These are phyloP conservation scores for Nezara viridula DNA, from an alignment of 2,888 invertebrate species.

Conservation along the genomic window DNA sequence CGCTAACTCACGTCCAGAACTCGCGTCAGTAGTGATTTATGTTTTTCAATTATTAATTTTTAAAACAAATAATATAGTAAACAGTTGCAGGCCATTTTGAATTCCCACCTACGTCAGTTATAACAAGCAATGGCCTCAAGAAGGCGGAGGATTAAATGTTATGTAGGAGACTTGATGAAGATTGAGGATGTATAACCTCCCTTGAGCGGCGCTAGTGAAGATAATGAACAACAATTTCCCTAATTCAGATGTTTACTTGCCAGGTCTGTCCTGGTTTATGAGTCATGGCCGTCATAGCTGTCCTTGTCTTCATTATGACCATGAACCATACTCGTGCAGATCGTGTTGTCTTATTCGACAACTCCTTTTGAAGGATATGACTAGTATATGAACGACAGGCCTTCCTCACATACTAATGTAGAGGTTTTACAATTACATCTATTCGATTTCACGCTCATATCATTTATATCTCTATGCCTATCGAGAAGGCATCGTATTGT, in stretches of 20 bases:
- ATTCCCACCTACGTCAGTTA: neutral
- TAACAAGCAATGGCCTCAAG: neutral
- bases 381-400: too few relatives aligned
- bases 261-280: neutral
- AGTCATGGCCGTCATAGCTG: neutral
- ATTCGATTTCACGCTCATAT: too few relatives aligned
- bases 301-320: neutral
- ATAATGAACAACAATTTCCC: slow-evolving; percentile 40
- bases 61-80: neutral
- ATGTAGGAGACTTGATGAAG: neutral
- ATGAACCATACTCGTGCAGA: neutral
- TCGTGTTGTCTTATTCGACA: neutral
- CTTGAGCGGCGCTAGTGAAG: neutral
- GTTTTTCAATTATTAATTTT: too few relatives aligned
- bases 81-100: neutral
- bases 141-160: neutral
- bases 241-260: slow-evolving; percentile 28
- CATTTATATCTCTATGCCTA: too few relatives aligned
- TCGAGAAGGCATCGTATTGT: too few relatives aligned
- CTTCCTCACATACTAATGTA: too few relatives aligned
- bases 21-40: too few relatives aligned
- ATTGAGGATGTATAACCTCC: neutral
- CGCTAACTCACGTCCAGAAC: too few relatives aligned
- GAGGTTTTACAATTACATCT: too few relatives aligned
- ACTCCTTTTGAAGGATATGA: too few relatives aligned